Percentiles rank a stretch among this genome's conserved stretches.
These are phyloP conservation scores for Morpho deidamia DNA, from an alignment of 2,888 invertebrate species.

Conservation along the genomic window DNA sequence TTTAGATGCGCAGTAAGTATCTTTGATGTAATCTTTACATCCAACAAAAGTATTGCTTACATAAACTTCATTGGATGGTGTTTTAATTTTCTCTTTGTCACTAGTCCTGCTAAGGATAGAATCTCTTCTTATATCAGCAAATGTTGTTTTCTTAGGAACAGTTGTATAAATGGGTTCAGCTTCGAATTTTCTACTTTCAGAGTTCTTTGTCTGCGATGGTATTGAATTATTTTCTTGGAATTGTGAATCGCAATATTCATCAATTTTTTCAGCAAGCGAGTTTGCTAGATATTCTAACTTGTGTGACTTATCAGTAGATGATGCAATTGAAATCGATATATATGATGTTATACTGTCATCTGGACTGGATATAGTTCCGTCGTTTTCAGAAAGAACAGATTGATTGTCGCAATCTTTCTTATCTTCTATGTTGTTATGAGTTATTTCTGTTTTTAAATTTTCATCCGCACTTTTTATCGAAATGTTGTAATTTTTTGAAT, in stretches of 20 bases:
- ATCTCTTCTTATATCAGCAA: conserved; percentile 68
- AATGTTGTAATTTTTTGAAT: conserved; percentile 37
- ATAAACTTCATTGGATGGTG: conserved; percentile 55
- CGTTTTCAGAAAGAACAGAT: conserved; percentile 67
- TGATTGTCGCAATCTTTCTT: conserved; percentile 47
- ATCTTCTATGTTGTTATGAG: conserved; percentile 20
- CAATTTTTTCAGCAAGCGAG: conserved; percentile 73
- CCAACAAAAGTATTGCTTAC: conserved; percentile 63
- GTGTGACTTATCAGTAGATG: conserved; percentile 68
- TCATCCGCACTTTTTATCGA: conserved; percentile 38
- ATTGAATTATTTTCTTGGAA: conserved; percentile 55
- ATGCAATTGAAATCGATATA: conserved; percentile 70
- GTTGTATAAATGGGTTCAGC: conserved; percentile 64
- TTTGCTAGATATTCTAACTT: conserved; percentile 72
- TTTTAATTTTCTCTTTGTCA: conserved; percentile 51
- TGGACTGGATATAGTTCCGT: conserved; percentile 67
- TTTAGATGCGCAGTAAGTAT: conserved; percentile 57
- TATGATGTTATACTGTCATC: conserved; percentile 74
- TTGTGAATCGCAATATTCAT: conserved; percentile 73
- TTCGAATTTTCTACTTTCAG: conserved; percentile 44
- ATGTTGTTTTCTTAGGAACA: conserved; percentile 74
- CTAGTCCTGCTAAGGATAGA: conserved; percentile 56
- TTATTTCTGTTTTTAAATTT: conserved; percentile 6
- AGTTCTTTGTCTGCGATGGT: conserved; percentile 42
- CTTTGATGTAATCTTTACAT: conserved; percentile 56